Evolutionary conservation across 1,140 invertebrate genomes (phyloP).

Genomic region (Chymomyza costata): DNA sequence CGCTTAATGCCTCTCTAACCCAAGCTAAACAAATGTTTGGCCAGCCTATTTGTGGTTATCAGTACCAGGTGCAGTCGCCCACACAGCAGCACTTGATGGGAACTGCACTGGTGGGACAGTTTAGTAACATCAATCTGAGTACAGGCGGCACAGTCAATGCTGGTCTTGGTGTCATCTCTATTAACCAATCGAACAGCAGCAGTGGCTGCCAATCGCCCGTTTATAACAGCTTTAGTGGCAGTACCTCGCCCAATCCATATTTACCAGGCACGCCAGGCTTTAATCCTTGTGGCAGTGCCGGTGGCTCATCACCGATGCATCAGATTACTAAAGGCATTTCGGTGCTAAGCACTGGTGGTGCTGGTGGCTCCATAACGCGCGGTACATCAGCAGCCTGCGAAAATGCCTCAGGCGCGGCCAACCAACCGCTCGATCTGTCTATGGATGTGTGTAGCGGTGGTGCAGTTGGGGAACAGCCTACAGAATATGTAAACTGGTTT

Average conservation of each 20-base stretch:
- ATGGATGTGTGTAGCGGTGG: slow-evolving; percentile 61
- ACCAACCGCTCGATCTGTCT: slow-evolving; percentile 68
- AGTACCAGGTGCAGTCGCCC: slow-evolving; percentile 45
- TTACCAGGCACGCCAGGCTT: slow-evolving; percentile 34
- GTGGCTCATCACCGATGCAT: slow-evolving; percentile 64
- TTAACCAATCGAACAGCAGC: slow-evolving; percentile 57
- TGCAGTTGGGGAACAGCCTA: slow-evolving; percentile 15
- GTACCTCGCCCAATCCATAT: slow-evolving; percentile 65
- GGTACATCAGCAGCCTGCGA: slow-evolving; percentile 79
- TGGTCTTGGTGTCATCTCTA: too few relatives aligned
- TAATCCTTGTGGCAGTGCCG: slow-evolving; percentile 29
- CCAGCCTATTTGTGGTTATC: slow-evolving; percentile 55
- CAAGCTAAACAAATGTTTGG: slow-evolving; percentile 63
- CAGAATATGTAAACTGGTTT: slow-evolving; percentile 64
- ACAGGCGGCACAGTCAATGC: too few relatives aligned
- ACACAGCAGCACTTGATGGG: slow-evolving; percentile 25
- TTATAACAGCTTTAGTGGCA: slow-evolving; percentile 64
- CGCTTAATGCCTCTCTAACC: slow-evolving; percentile 44
- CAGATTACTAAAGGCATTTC: slow-evolving; percentile 78
- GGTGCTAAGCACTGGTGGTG: slow-evolving; percentile 78
- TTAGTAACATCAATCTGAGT: slow-evolving; percentile 63
- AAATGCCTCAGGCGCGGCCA: slow-evolving; percentile 35
- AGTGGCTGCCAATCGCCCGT: slow-evolving; percentile 69
- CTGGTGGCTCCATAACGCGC: slow-evolving; percentile 85
- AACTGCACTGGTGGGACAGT: slow-evolving; percentile 51